A percentile compares a stretch with the other conserved stretches of the same genome.
phyloP scores from a whole-genome alignment of 2,888 invertebrate genomes.

The Maniola hyperantus region DNA sequence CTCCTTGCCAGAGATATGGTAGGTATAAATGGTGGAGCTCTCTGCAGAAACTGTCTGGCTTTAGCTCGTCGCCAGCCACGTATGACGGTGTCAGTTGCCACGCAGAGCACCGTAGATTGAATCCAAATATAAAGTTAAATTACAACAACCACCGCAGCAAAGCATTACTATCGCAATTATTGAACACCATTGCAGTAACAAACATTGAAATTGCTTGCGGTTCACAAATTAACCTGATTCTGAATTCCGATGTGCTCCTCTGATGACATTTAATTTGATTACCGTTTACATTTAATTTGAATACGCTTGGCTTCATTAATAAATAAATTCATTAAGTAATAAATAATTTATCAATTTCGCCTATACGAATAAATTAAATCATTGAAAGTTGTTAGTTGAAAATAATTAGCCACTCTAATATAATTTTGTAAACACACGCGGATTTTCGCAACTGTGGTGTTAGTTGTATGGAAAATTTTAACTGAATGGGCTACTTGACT shows the following conservation, averaged over 20 bases:
- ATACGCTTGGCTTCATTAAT: constrained; percentile 6
- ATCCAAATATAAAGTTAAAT: not conserved
- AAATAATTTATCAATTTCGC: constrained; percentile 7
- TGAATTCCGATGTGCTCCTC: constrained; percentile 16
- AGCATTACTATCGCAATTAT: constrained; percentile 26
- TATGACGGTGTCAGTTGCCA: too few relatives aligned
- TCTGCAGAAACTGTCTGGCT: too few relatives aligned
- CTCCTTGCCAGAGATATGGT: too few relatives aligned
- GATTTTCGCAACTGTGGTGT: too few relatives aligned
- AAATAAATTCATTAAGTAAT: constrained; percentile 6
- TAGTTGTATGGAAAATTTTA: too few relatives aligned
- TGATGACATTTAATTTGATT: constrained; percentile 25
- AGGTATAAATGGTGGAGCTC: too few relatives aligned
- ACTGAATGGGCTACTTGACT: too few relatives aligned
- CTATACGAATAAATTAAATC: constrained; percentile 1
- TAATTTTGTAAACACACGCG: not conserved
- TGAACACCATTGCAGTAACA: constrained; percentile 24
- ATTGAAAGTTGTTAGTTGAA: not conserved
- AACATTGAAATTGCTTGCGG: constrained; percentile 24
- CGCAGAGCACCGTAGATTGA: too few relatives aligned
- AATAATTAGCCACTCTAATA: not conserved
- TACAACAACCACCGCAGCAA: constrained; percentile 18
- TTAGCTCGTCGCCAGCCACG: too few relatives aligned
- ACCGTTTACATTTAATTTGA: constrained; percentile 22
- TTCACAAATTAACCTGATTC: constrained; percentile 22